Conservation (phyloP, 1,140 invertebrate genomes). For the Neoseiulus cucumeris region DNA sequence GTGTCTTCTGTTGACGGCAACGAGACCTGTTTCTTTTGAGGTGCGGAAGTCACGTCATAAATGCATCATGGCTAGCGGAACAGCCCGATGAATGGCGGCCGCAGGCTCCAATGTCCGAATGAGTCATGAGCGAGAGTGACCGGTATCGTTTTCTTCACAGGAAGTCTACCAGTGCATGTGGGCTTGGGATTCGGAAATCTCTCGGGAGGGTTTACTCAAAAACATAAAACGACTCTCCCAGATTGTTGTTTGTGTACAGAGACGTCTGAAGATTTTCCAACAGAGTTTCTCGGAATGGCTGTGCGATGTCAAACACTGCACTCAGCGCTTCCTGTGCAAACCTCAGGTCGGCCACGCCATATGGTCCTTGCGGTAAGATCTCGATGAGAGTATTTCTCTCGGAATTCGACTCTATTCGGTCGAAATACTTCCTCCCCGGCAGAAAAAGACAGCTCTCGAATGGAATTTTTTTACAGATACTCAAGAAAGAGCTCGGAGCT, state of each 20-base stretch:
- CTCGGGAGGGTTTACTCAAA: constrained; percentile 60
- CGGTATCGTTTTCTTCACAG: not conserved
- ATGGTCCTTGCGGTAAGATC: constrained; percentile 57
- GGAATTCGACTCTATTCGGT: not conserved
- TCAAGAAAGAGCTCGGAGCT: constrained; percentile 24
- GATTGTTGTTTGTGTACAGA: constrained; percentile 40
- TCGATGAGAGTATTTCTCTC: not conserved
- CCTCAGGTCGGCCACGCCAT: constrained; percentile 67
- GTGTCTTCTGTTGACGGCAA: constrained; percentile 65
- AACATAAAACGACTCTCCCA: constrained; percentile 53
- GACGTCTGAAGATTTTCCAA: constrained; percentile 50
- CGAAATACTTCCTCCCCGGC: no score
- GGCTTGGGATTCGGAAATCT: constrained; percentile 54
- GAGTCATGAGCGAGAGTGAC: no score
- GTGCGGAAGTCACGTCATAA: constrained; percentile 20
- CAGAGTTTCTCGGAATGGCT: constrained; percentile 85
- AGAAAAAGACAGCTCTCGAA: no score
- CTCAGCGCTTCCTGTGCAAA: constrained; percentile 72
- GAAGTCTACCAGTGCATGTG: constrained; percentile 56
- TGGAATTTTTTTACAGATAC: no score
- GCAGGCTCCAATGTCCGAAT: no score
- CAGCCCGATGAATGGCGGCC: no score
- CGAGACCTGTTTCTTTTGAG: constrained; percentile 55
- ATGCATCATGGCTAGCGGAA: no score
- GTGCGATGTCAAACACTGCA: constrained; percentile 85